Evolutionary conservation across 92 coral and sea anemone genomes (phyloP), one percentile per base, ranked within the genome.

Genomic region (Bergia puertoricense): DNA sequence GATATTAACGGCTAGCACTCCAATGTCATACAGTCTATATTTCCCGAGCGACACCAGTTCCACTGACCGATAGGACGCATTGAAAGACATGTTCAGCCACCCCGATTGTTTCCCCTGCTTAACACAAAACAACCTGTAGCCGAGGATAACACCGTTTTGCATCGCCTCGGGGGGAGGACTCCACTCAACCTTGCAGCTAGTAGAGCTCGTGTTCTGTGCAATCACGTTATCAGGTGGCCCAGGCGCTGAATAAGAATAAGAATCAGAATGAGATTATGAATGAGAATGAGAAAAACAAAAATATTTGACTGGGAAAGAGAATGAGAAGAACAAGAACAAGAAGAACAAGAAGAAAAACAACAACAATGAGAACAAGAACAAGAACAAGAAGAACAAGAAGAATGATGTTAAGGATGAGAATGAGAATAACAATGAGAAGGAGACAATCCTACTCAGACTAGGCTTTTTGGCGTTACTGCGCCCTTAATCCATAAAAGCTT

Each of bases 71-170:
- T 54, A 13, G 1, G 72, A 80, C 30, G 69, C 72, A 18, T 80
- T 80, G 42, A 54, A 38, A 22, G 85, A 56, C 71, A 80, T 51
- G 72, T 80, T 80, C 68, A 80, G 0, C 85, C 41, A 44, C 15
- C 37, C 18, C 48, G 82, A 37, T 4, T 80, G 71, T 36, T 36
- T 36, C 1, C 43, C 85, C 10, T 80, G 72, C 16, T 80, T 48
- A 15, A 23, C 1, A 54, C 48, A 80, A 37, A 18, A 80, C 22
- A 80, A 15, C 40, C 72, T 38, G 14, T 80, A 80, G 44, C 85
- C 85, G 41, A 80, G 42, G 69, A 80, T 80, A 57, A 80, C 56
- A 57, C 85, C 85, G 37, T 80, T 51, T 41, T 80, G 85, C 30
- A 51, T 23, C 16, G 8, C 45, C 13, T 23, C 45, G 3, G 85